Conservation (phyloP, 2,888 invertebrate species). For the Kuschelorhynchus macadamiae region DNA sequence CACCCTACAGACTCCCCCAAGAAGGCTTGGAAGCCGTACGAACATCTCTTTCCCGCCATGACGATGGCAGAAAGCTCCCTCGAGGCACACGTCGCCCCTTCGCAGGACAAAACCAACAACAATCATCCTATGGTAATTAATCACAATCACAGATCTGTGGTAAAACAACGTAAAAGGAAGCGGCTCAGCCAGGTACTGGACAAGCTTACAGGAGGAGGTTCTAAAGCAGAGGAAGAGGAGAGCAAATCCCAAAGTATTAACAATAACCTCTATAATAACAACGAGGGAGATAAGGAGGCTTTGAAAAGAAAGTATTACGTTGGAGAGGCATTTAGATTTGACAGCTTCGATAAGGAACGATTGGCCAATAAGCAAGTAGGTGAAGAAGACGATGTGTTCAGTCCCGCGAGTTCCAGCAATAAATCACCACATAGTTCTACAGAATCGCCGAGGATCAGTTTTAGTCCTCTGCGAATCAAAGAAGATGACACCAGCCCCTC, state of each 20-base stretch:
- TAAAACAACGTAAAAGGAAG: slow-evolving; percentile 80
- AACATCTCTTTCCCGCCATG: slow-evolving; percentile 73
- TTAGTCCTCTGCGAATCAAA: slow-evolving; percentile 72
- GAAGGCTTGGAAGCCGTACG: slow-evolving; percentile 67
- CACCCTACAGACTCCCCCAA: slow-evolving; percentile 41
- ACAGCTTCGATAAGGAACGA: slow-evolving; percentile 63
- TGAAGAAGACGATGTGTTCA: slow-evolving; percentile 74
- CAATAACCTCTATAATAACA: slow-evolving; percentile 70
- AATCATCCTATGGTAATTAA: slow-evolving; percentile 75
- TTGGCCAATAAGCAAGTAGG: slow-evolving; percentile 63
- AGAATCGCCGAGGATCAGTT: slow-evolving; percentile 71
- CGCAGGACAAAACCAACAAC: slow-evolving; percentile 70
- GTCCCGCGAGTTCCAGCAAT: slow-evolving; percentile 72
- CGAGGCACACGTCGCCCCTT: slow-evolving; percentile 68
- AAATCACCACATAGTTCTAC: slow-evolving; percentile 73
- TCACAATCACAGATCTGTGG: slow-evolving; percentile 74
- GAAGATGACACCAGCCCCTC: slow-evolving; percentile 69
- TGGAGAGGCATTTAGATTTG: slow-evolving; percentile 72
- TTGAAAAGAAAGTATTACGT: slow-evolving; percentile 63
- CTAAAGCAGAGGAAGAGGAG: slow-evolving; percentile 56
- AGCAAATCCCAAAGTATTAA: slow-evolving; percentile 51
- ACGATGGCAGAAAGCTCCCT: slow-evolving; percentile 81
- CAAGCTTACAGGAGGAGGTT: slow-evolving; percentile 74
- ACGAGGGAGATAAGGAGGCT: slow-evolving; percentile 61
- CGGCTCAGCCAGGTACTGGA: slow-evolving; percentile 86